These are phyloP conservation scores for Maniola jurtina DNA, from an alignment of 1,140 invertebrate species.

Conservation along the genomic window DNA sequence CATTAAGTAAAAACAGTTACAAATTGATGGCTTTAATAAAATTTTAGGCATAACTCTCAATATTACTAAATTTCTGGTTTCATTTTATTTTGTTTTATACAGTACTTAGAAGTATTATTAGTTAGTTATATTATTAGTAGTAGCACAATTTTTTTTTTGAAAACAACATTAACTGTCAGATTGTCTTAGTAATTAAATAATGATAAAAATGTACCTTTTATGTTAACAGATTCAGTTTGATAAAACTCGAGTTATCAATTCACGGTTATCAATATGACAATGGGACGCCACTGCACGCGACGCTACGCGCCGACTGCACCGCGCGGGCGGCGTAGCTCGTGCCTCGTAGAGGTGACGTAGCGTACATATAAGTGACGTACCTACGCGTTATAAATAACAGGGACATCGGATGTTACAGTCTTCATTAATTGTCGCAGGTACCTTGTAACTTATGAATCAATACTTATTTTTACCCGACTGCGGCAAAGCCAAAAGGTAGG, in stretches of 20 bases:
- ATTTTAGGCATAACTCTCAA: too few species aligned
- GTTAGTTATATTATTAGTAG: too few species aligned
- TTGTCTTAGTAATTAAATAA: not conserved
- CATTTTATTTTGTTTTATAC: too few species aligned
- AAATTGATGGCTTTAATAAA: too few species aligned
- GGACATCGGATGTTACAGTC: slow-evolving; percentile 16
- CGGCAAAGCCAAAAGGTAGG: too few species aligned
- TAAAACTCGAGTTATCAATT: slow-evolving; percentile 11
- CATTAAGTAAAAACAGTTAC: too few species aligned
- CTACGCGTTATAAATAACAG: slow-evolving; percentile 23
- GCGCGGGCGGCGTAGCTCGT: slow-evolving; percentile 26
- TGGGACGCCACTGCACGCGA: slow-evolving; percentile 26
- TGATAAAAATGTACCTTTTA: slow-evolving; percentile 2
- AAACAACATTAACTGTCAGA: not conserved
- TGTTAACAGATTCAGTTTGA: not conserved
- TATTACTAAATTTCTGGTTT: too few species aligned
- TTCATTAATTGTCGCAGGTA: slow-evolving; percentile 3
- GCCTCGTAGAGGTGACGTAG: slow-evolving; percentile 35
- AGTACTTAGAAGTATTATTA: too few species aligned
- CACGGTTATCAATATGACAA: slow-evolving; percentile 15
- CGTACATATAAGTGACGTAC: slow-evolving; percentile 6
- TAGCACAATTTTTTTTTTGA: too few species aligned
- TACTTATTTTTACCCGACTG: too few species aligned
- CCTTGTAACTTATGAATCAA: not conserved
- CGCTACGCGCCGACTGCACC: slow-evolving; percentile 35